Evolutionary conservation across 1,140 invertebrate species (phyloP).

Genomic region (Plectrocnemia conspersa): DNA sequence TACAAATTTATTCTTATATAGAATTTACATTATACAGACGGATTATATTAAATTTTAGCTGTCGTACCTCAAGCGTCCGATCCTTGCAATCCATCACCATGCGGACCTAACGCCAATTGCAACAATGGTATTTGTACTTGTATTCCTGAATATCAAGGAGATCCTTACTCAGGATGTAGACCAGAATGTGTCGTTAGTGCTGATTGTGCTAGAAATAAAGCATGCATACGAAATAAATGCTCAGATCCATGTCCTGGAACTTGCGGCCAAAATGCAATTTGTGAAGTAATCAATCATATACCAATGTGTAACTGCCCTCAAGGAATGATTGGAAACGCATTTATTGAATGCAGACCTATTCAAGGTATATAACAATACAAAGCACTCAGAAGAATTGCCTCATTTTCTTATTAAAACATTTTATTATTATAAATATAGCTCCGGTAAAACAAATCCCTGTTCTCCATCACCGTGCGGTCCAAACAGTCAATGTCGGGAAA

Average conservation of each 20-base stretch:
- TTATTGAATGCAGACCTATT: constrained; percentile 54
- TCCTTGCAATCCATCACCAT: constrained; percentile 57
- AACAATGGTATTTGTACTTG: constrained; percentile 62
- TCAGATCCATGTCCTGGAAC: constrained; percentile 65
- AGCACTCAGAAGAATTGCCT: constrained; percentile 57
- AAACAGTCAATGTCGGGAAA: constrained; percentile 66
- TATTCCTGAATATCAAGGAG: constrained; percentile 54
- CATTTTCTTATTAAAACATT: constrained; percentile 40
- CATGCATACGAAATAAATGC: constrained; percentile 63
- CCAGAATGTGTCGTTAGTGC: constrained; percentile 63
- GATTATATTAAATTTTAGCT: constrained; percentile 37
- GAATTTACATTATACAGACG: not conserved
- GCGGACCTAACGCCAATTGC: constrained; percentile 58
- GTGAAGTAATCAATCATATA: constrained; percentile 59
- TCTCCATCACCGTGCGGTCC: constrained; percentile 68
- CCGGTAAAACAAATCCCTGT: constrained; percentile 57
- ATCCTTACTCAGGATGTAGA: constrained; percentile 63
- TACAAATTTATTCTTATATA: not conserved
- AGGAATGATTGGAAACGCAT: constrained; percentile 66
- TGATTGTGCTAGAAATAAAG: constrained; percentile 57
- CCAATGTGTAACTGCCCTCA: constrained; percentile 62
- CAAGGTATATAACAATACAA: constrained; percentile 52
- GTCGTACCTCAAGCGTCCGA: constrained; percentile 42
- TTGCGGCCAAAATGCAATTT: constrained; percentile 62
- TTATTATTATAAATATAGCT: constrained; percentile 43